phyloP scores from a whole-genome alignment of 1,140 invertebrate species.

The Nasonia giraulti region DNA sequence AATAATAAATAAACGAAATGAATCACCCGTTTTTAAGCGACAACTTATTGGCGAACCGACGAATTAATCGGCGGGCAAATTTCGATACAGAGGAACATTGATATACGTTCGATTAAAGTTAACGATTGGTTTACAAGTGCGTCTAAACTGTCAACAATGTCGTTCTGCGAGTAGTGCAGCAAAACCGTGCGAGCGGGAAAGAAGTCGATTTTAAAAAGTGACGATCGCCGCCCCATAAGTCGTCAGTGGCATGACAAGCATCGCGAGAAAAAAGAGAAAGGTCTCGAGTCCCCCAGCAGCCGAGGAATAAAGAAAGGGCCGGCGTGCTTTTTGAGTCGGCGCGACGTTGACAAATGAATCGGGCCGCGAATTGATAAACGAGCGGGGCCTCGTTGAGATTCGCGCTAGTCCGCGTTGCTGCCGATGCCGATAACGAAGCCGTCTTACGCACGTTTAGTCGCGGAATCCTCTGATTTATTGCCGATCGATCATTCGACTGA shows the following conservation, averaged over 20 bases:
- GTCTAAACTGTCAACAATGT: too few species aligned
- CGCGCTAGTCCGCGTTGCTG: background rate
- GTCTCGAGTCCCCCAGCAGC: background rate
- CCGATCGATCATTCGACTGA: background rate
- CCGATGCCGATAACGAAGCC: background rate
- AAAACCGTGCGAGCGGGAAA: too few species aligned
- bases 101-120: too few species aligned
- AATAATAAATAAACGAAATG: too few species aligned
- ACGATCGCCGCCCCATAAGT: background rate
- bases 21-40: too few species aligned
- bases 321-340: background rate
- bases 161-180: too few species aligned
- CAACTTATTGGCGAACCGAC: too few species aligned
- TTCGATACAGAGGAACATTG: too few species aligned
- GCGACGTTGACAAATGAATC: constrained; percentile 63
- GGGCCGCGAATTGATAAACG: constrained; percentile 61
- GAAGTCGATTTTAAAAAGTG: background rate
- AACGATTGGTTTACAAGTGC: too few species aligned
- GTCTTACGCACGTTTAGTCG: constrained; percentile 4
- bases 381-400: constrained; percentile 39
- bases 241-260: background rate
- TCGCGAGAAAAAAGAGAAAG: background rate
- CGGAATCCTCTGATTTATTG: constrained; percentile 7
- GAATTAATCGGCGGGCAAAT: too few species aligned
- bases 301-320: background rate